phyloP scores from a whole-genome alignment of 2,797 vertebrate genomes.

The Macropodus opercularis region DNA sequence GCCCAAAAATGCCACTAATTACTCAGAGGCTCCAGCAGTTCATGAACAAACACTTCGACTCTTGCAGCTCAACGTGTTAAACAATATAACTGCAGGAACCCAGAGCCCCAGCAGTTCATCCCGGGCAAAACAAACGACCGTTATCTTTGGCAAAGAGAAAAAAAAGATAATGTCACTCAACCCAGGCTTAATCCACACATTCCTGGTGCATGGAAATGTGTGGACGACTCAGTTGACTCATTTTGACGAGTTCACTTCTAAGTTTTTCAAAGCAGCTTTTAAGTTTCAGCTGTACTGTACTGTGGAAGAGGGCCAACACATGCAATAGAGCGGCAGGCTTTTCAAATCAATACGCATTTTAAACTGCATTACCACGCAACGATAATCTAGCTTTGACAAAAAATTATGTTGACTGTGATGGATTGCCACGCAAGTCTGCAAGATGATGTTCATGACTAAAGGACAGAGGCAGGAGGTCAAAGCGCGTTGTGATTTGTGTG shows the following conservation, averaged over 20 bases:
- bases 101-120: constrained; percentile 1
- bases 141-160: neutral
- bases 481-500: too few species aligned
- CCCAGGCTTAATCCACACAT: constrained; percentile 20
- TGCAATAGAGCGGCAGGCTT: constrained; percentile 16
- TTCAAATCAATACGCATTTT: constrained; percentile 35
- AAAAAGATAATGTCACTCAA: neutral
- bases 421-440: constrained; percentile 5
- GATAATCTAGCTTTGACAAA: constrained; percentile 41
- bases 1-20: constrained; percentile 17
- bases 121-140: neutral
- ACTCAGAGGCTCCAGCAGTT: constrained; percentile 12
- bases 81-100: constrained; percentile 2
- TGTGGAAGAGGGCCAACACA: constrained; percentile 13
- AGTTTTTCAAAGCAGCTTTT: constrained; percentile 41
- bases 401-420: constrained; percentile 25
- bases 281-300: constrained; percentile 19
- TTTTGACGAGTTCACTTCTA: constrained; percentile 29
- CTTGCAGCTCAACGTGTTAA: neutral
- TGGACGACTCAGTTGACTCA: constrained; percentile 21
- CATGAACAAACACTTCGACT: constrained; percentile 27
- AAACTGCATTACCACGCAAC: constrained; percentile 44
- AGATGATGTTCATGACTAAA: constrained; percentile 11
- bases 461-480: too few species aligned
- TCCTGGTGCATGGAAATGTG: constrained; percentile 17